Evolutionary conservation across 1,140 invertebrate genomes (phyloP).

Genomic region (Scaptomyza montana): DNA sequence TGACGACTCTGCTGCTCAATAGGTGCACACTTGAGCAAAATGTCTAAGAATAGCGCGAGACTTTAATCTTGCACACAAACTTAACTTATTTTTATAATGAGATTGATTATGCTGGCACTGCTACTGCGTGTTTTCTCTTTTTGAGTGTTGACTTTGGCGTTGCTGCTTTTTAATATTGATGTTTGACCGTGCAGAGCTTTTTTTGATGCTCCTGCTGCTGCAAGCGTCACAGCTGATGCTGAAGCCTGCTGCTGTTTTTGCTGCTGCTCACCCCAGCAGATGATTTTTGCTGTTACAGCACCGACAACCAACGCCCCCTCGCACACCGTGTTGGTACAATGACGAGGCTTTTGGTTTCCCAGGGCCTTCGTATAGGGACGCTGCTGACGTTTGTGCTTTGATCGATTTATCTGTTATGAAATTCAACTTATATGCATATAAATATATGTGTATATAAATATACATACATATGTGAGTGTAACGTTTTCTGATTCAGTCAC

Average conservation of each 20-base stretch:
- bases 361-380: conserved; percentile 45
- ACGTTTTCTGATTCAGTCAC: conserved; percentile 1
- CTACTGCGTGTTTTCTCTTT: conserved; percentile 1
- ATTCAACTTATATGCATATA: conserved; percentile 44
- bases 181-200: conserved; percentile 50
- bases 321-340: conserved; percentile 27
- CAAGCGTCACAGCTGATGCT: conserved; percentile 56
- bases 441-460: conserved; percentile 5
- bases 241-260: conserved; percentile 29
- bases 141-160: conserved; percentile 17
- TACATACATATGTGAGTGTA: not conserved
- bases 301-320: conserved; percentile 28
- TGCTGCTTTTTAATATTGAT: conserved; percentile 50
- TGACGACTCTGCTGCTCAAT: conserved; percentile 53
- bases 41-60: conserved; percentile 78
- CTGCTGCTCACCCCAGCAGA: conserved; percentile 53
- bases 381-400: conserved; percentile 47
- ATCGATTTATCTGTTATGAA: conserved; percentile 76
- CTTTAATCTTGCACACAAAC: conserved; percentile 54
- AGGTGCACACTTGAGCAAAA: conserved; percentile 58
- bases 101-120: conserved; percentile 31
- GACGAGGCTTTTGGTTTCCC: conserved; percentile 49
- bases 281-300: conserved; percentile 55
- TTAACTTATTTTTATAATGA: conserved; percentile 45
- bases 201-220: conserved; percentile 27